phyloP scores from a whole-genome alignment of 2,888 invertebrate genomes.

The Pyrrhosoma nymphula region DNA sequence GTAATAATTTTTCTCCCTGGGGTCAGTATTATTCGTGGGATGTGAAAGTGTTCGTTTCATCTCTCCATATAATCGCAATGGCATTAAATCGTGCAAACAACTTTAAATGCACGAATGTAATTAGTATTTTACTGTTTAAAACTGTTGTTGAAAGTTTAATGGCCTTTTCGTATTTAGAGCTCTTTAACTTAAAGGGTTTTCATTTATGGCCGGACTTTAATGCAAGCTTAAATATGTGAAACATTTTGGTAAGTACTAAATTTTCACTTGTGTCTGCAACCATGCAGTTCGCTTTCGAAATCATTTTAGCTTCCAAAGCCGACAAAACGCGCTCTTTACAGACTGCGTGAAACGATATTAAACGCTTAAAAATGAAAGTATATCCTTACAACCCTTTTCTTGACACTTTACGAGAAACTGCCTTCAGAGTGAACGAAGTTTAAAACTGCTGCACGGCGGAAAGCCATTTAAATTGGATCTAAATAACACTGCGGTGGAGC shows the following conservation, averaged over 20 bases:
- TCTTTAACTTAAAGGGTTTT: no score
- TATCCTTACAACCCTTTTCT: background rate
- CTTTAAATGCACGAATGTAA: no score
- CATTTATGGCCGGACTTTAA: no score
- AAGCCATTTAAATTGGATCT: constrained; percentile 18
- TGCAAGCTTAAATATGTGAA: background rate
- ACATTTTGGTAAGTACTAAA: background rate
- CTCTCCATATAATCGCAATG: no score
- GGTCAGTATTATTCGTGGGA: no score
- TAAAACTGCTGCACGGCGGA: background rate
- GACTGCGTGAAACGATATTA: background rate
- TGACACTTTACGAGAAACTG: constrained; percentile 10
- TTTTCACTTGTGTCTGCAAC: background rate
- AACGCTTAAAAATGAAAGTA: background rate
- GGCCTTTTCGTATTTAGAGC: no score
- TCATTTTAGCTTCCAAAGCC: background rate
- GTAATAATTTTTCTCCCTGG: no score
- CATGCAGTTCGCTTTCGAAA: background rate
- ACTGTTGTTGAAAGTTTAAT: no score
- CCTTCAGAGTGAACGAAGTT: background rate
- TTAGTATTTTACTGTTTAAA: no score
- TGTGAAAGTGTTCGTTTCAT: no score
- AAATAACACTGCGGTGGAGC: background rate
- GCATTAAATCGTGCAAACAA: no score
- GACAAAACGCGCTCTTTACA: background rate